Conservation (phyloP, 37 sponge, comb jelly and placozoan species). For the Halisarca cf. caerulea region DNA sequence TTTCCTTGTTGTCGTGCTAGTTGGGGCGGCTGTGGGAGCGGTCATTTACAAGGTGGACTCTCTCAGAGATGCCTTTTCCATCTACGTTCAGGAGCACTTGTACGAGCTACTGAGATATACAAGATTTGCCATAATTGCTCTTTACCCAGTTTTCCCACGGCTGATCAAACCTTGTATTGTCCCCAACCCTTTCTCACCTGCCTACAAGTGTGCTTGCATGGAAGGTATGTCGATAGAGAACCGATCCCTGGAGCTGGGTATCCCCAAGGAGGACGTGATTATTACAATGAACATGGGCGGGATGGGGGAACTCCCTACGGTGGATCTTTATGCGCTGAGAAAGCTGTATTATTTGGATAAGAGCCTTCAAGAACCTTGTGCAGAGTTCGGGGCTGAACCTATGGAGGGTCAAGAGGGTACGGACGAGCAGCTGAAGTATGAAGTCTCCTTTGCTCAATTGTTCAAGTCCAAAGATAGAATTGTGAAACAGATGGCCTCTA, state of each 20-base stretch:
- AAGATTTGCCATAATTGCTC: background rate
- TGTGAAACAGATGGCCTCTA: background rate
- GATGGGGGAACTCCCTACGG: too few species aligned
- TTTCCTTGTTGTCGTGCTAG: background rate
- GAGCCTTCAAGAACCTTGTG: background rate
- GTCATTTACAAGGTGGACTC: background rate
- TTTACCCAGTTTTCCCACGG: background rate
- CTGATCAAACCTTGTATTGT: background rate
- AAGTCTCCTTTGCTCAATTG: background rate
- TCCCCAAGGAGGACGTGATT: background rate
- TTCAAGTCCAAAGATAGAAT: background rate
- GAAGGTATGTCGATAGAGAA: background rate
- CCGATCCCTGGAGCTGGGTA: background rate
- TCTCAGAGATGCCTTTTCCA: background rate
- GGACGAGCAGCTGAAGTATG: background rate
- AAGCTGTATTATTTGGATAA: background rate
- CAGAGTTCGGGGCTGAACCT: background rate
- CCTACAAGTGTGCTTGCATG: conserved; percentile 14
- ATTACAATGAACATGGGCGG: background rate
- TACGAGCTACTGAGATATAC: background rate
- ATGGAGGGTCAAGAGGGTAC: background rate
- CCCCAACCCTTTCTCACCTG: conserved; percentile 17
- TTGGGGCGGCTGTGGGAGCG: background rate
- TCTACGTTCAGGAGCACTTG: conserved; percentile 14
- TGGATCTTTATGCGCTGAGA: background rate